phyloP scores from a whole-genome alignment of 2,797 vertebrate species.

The Brachymystax lenok region DNA sequence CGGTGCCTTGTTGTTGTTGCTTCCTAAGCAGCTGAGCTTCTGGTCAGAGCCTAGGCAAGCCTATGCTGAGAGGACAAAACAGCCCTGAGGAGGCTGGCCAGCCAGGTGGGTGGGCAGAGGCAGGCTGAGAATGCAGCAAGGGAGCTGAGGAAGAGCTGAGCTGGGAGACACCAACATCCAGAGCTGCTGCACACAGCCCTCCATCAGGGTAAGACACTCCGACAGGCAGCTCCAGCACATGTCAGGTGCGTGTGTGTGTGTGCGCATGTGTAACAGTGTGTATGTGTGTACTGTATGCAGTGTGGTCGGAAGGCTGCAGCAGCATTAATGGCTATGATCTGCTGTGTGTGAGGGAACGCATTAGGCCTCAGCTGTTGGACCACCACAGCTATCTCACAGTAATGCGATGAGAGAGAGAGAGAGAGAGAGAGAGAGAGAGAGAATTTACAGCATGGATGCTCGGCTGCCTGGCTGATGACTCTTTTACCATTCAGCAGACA shows the following conservation, averaged over 20 bases:
- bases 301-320: constrained; percentile 59
- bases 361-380: constrained; percentile 58
- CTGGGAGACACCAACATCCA: constrained; percentile 48
- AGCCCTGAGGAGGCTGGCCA: constrained; percentile 60
- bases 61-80: constrained; percentile 51
- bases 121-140: constrained; percentile 76
- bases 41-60: not conserved
- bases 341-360: constrained; percentile 49
- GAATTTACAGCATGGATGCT: constrained; percentile 43
- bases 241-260: not conserved
- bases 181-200: constrained; percentile 69
- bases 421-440: too few species aligned
- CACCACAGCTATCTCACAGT: constrained; percentile 31
- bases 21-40: constrained; percentile 45
- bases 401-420: constrained; percentile 22
- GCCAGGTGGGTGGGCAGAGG: constrained; percentile 61
- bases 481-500: constrained; percentile 10
- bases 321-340: constrained; percentile 72
- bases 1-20: constrained; percentile 18
- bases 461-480: constrained; percentile 34
- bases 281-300: constrained; percentile 10
- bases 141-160: constrained; percentile 67
- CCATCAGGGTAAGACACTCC: constrained; percentile 67
- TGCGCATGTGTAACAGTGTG: not conserved
- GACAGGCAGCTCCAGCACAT: constrained; percentile 27